Conservation (phyloP, 2,888 invertebrate species). For the Drosophila anceps region DNA sequence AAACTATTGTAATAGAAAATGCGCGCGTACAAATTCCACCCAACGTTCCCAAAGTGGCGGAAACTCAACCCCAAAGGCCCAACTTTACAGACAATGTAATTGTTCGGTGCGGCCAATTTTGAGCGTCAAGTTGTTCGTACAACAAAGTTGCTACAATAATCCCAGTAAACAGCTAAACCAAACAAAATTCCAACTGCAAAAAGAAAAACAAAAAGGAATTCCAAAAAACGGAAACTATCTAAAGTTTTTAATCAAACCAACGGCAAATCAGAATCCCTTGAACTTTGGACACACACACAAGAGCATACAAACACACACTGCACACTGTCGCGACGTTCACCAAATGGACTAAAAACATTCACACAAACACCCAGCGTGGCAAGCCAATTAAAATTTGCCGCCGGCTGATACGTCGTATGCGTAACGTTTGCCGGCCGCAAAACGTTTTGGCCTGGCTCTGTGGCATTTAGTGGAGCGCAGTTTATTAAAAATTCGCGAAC, state of each 20-base stretch:
- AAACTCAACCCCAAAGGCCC: constrained; percentile 2
- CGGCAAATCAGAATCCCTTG: constrained; percentile 62
- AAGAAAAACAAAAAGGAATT: constrained; percentile 3
- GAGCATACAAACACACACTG: background rate
- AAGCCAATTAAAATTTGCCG: constrained; percentile 74
- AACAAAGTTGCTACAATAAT: constrained; percentile 63
- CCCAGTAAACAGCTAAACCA: constrained; percentile 54
- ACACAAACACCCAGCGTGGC: constrained; percentile 21
- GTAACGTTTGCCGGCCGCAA: constrained; percentile 58
- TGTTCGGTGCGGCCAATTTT: constrained; percentile 48
- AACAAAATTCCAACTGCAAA: constrained; percentile 32
- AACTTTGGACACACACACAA: constrained; percentile 37
- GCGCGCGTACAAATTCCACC: constrained; percentile 25
- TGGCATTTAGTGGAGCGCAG: constrained; percentile 50
- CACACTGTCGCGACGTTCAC: constrained; percentile 13
- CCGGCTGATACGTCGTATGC: constrained; percentile 66
- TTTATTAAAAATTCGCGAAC: constrained; percentile 61
- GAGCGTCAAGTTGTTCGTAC: constrained; percentile 36
- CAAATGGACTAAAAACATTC: constrained; percentile 25
- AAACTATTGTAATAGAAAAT: constrained; percentile 60
- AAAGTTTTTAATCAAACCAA: constrained; percentile 76
- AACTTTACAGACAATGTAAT: constrained; percentile 61
- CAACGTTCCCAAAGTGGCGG: constrained; percentile 23
- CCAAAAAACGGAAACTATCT: constrained; percentile 60
- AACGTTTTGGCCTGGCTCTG: constrained; percentile 46